Evolutionary conservation across 1,140 invertebrate species (phyloP), one percentile per base, ranked within the genome.

Genomic region (Goniozus legneri): DNA sequence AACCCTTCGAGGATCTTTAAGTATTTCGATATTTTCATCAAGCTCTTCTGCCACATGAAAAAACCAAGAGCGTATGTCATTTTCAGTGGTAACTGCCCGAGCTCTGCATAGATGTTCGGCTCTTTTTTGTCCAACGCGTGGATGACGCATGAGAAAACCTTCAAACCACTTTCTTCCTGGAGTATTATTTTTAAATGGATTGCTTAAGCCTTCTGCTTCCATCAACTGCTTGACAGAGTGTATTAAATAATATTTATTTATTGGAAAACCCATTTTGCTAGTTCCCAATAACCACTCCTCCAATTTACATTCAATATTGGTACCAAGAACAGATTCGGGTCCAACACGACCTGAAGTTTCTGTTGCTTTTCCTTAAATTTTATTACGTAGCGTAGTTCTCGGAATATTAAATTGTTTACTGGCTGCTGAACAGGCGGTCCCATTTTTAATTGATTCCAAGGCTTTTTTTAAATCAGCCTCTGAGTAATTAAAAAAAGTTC

Each of bases 21-120:
- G 40, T 13, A 64, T 48, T 10, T 54, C 40, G 24, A 39, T 44
- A 37, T 61, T 56, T 19, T 48, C 45, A 31, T 36, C 44, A 3
- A 65, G 27, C 19, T 53, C 24, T 35, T 40, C 30, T 19, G 27
- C 13, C 20, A 58, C 37, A 49, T 58, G 42, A 31, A 35, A 8
- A 35, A 62, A 65, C 65, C 57, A 62, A 13, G 34, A 39, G 24
- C 54, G 33, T 32, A 67, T 60, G 13, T 52, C 30, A 8, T 55
- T 15, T 60, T 62, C 56, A 15, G 55, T 54, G 30, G 59, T 38
- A 27, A 40, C 22, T 30, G 49, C 50, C 45, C 49, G 10, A 32
- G 52, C 47, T 35, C 51, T 52, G 48, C 44, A 52, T 14, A 67
- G 21, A 39, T 63, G 47, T 45, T 64, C 49, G 15, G 57, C 41